These are phyloP conservation scores for Amphimedon queenslandica DNA, from an alignment of 37 sponge, comb jelly and placozoan genomes.

Conservation along the genomic window DNA sequence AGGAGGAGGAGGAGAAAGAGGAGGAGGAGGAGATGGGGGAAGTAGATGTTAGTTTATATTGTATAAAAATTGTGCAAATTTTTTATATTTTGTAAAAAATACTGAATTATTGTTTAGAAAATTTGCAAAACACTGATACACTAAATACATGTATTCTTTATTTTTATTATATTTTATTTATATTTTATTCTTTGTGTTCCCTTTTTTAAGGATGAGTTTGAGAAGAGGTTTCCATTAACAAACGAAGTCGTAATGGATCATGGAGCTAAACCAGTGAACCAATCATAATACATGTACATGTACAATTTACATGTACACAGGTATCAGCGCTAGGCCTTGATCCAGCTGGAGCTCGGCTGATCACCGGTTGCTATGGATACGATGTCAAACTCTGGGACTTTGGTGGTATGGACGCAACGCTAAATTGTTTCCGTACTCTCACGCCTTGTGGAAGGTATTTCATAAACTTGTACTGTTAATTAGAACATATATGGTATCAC, in stretches of 20 bases:
- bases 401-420: constrained; percentile 76
- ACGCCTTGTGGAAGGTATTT: constrained; percentile 75
- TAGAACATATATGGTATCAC: neutral
- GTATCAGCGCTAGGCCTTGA: constrained; percentile 89
- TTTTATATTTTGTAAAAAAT: neutral
- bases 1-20: constrained; percentile 36
- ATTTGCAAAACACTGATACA: too few species aligned
- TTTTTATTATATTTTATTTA: neutral
- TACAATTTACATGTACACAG: constrained; percentile 4
- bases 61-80: too few species aligned
- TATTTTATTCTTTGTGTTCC: neutral
- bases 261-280: constrained; percentile 69
- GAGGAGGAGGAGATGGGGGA: constrained; percentile 11
- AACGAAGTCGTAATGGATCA: constrained; percentile 79
- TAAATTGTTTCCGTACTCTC: constrained; percentile 73
- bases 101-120: too few species aligned
- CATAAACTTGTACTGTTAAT: too few species aligned
- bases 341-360: constrained; percentile 87
- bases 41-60: constrained; percentile 19
- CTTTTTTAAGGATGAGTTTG: too few species aligned
- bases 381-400: constrained; percentile 83
- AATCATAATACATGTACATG: neutral
- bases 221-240: constrained; percentile 59
- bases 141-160: neutral
- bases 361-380: constrained; percentile 90